Base-by-base conservation (phyloP, 2,113 vertebrate genomes). In the Trachemys scripta region DNA sequence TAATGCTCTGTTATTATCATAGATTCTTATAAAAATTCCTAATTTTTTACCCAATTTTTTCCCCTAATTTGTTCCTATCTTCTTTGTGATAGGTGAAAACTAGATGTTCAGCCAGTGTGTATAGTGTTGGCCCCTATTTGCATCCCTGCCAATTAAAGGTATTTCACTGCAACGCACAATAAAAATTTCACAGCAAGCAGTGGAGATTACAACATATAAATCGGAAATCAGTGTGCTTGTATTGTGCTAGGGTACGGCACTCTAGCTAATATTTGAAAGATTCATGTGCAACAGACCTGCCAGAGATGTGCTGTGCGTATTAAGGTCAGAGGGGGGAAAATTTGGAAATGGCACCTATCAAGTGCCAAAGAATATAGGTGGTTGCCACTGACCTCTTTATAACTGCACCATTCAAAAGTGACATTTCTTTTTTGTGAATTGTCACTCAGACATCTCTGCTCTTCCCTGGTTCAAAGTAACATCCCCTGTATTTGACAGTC, bases 1-100 rank as follows among this genome's bases (percentile, higher is more conserved):
- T 94, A 93, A 89, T 85, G 62, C 89, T 90, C 89, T 69, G 16
- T 50, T 94, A 14, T 94, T 94, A 96, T 95, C 86, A 76, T 29
- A 2, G 11, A 75, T 11, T 80, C 27, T 80, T 53, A 42, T 45
- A 76, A 84, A n/a, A 8, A 10, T 25, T 56, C 92, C 82, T 45
- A 92, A 85, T 91, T 17, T 84, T 24, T 90, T 89, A 35, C 13
- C 5, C 16, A 78, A 31, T 84, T 95, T 72, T 53, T 62, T 62
- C 20, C 47, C 38, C 29, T 75, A 80, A 72, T 72, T 90, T 78
- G 16, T 9, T 79, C 76, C 85, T 8, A 2, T 80, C 24, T 1
- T 47, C 4, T 93, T 88, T 85, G 69, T 2, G 1, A 13, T 38
- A 81, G 47, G 13, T 38, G 51, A 50, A 83, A 29, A 14, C 56